Percentiles rank a stretch among this genome's conserved stretches.
Conservation (phyloP, 2,113 vertebrate species). For the Amblyornis subalaris region DNA sequence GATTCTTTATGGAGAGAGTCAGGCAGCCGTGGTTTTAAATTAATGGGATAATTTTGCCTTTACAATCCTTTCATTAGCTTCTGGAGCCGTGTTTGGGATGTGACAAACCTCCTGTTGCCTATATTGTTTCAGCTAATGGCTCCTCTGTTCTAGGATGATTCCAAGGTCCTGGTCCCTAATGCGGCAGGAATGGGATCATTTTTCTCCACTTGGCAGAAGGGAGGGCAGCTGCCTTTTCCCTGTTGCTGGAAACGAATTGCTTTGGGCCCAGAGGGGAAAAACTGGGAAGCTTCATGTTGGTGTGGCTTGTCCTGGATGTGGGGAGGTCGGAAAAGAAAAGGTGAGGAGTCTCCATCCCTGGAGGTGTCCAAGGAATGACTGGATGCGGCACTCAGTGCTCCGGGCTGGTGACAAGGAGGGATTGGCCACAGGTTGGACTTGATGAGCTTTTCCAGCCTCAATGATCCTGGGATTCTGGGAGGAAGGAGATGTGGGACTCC, state of each 20-base stretch:
- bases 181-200: background rate
- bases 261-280: background rate
- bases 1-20: background rate
- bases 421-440: accelerated
- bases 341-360: background rate
- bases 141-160: background rate
- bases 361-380: background rate
- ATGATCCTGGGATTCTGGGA: accelerated
- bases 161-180: background rate
- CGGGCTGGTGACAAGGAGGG: background rate
- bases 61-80: background rate
- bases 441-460: background rate
- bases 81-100: background rate
- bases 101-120: background rate
- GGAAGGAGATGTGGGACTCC: background rate
- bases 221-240: background rate
- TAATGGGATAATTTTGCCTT: background rate
- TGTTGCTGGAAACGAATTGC: background rate
- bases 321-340: background rate
- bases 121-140: background rate
- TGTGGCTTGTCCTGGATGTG: background rate
- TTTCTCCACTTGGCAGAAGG: background rate
- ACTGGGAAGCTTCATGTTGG: background rate
- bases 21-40: background rate
- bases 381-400: background rate